Evolutionary conservation across 2,113 vertebrate genomes (phyloP), one percentile per base, ranked within the genome.

Genomic region (Myotis brandtii): DNA sequence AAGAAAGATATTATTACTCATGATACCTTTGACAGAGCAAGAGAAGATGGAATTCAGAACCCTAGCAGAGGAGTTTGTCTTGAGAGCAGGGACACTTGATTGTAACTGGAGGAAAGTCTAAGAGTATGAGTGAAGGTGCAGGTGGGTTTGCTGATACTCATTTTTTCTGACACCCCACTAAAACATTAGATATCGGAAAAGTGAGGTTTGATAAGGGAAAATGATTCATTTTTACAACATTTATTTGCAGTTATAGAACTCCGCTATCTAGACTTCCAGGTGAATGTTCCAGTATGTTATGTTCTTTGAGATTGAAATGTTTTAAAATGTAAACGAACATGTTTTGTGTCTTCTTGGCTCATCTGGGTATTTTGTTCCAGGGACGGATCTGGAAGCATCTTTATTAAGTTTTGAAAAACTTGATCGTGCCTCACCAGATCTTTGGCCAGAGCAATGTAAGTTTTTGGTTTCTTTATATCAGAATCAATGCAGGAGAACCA

Each of bases 361-460:
- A 90, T 62, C 20, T 11, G 80, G 8, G 0, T 70, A 0, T 70
- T 21, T 91, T 95, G 62, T 96, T 98, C 64, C 86, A 99, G 99
- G 99, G 94, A 97, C 99, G 16, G 99, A 99, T 97, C 98, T 99
- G 98, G 99, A 99, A 95, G 98, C 99, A 13, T 99, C 99, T 75
- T 98, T 99, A 98, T 97, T 99, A 98, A 99, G 99, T 97, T 99
- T 99, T 98, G 99, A 99, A 98, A 99, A 99, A 96, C 98, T 99
- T 98, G 99, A 99, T 98, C 98, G 99, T 92, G 99, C 99, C 9
- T 99, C 99, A 6, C 99, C 99, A 80, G 99, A 99, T 97, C 98
- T 99, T 90, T 99, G 99, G 99, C 99, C 99, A 16, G 99, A 99
- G 96, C 99, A 99, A 83, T 95, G 99, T 99, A 98, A 99, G 99